These are phyloP conservation scores for Sylvilagus bachmani DNA, from an alignment of 2,113 vertebrate genomes.

Conservation along the genomic window DNA sequence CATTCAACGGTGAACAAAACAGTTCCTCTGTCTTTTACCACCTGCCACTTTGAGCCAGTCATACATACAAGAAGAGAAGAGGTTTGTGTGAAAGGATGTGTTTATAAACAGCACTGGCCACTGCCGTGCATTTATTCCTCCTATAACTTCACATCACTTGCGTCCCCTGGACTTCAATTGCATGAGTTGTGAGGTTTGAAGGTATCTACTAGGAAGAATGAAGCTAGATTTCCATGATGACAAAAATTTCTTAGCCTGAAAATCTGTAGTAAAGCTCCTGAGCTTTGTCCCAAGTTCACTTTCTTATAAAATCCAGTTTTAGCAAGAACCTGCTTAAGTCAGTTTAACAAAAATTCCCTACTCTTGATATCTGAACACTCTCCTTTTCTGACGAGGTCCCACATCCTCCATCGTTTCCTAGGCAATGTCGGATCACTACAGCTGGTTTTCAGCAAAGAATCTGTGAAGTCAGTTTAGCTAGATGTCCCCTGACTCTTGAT, in stretches of 20 bases:
- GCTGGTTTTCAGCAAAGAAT: background rate
- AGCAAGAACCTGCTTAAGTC: background rate
- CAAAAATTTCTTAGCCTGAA: too few relatives aligned
- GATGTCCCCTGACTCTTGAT: too few relatives aligned
- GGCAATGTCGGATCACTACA: background rate
- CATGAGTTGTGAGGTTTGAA: background rate
- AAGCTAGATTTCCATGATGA: background rate
- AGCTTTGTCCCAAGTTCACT: background rate
- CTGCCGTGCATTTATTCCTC: background rate
- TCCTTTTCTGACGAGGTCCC: too few relatives aligned
- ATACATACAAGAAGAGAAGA: background rate
- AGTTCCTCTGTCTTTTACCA: background rate
- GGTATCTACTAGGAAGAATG: background rate
- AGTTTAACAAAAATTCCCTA: background rate
- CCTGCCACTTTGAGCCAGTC: background rate
- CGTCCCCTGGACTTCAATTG: background rate
- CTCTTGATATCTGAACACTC: too few relatives aligned
- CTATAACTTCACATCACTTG: background rate
- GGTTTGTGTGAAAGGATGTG: background rate
- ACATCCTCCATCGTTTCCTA: background rate
- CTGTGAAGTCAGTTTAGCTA: background rate
- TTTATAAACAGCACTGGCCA: background rate
- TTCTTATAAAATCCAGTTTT: background rate
- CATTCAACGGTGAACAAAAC: background rate
- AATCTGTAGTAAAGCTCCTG: background rate